A percentile compares a stretch with the other conserved stretches of the same genome.
Evolutionary conservation across 2,888 invertebrate species (phyloP).

Genomic region (Sesia apiformis): DNA sequence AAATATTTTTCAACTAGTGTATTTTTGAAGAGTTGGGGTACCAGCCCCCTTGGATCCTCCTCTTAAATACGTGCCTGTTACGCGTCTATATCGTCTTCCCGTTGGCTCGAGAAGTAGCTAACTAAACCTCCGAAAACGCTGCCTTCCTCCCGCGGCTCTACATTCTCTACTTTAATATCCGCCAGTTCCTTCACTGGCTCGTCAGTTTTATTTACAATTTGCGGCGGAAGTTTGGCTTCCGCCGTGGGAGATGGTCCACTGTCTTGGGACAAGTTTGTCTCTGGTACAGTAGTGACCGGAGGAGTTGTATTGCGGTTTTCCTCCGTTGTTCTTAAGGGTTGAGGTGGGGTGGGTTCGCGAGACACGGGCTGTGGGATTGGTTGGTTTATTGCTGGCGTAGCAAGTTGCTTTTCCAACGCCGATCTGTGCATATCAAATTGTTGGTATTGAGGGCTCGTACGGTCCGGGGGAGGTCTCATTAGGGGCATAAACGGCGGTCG

Average conservation of each 20-base stretch:
- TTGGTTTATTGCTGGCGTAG: constrained; percentile 3
- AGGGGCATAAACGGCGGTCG: constrained; percentile 9
- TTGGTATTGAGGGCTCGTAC: constrained; percentile 16
- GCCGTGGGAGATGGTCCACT: constrained; percentile 14
- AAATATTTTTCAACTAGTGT: neutral
- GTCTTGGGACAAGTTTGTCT: constrained; percentile 2
- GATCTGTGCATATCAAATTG: constrained; percentile 23
- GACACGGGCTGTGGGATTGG: neutral
- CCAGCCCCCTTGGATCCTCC: no score
- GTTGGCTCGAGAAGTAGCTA: constrained; percentile 93
- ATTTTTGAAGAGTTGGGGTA: neutral
- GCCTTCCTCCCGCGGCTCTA: constrained; percentile 41
- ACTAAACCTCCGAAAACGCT: constrained; percentile 93
- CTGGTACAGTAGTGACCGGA: constrained; percentile 7
- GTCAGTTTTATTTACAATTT: neutral
- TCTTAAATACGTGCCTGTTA: constrained; percentile 13
- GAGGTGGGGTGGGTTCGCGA: neutral
- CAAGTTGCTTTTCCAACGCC: constrained; percentile 12
- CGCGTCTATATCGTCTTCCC: constrained; percentile 88
- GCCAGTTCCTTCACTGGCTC: neutral
- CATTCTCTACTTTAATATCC: constrained; percentile 2
- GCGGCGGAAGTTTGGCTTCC: constrained; percentile 4
- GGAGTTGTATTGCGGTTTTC: constrained; percentile 1
- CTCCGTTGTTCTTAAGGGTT: neutral
- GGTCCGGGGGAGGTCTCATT: constrained; percentile 9